phyloP scores from a whole-genome alignment of 2,113 vertebrate genomes.

The Anguilla rostrata region DNA sequence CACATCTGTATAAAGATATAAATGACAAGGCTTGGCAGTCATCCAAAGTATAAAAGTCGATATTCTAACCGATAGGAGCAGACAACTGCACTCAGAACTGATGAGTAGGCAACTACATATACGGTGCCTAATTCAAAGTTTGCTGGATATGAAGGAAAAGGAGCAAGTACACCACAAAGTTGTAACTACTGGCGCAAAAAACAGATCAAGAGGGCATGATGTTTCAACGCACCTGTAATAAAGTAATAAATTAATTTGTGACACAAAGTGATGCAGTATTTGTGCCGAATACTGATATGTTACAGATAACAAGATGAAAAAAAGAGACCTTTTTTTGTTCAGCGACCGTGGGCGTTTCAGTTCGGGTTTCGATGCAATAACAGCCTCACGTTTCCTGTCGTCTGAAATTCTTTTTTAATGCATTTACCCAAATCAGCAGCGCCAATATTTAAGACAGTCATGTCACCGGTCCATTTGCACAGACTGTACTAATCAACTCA shows the following conservation, averaged over 20 bases:
- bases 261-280: too few species aligned
- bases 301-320: conserved; percentile 5
- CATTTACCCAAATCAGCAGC: conserved; percentile 8
- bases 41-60: not conserved
- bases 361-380: conserved; percentile 64
- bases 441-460: not conserved
- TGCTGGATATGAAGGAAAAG: not conserved
- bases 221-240: not conserved
- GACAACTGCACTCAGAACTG: not conserved
- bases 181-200: not conserved
- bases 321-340: conserved; percentile 28
- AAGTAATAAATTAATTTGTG: too few species aligned
- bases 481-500: not conserved
- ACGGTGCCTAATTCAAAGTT: not conserved
- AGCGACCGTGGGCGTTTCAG: conserved; percentile 61
- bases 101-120: not conserved
- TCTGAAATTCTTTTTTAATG: conserved; percentile 59
- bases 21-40: too few species aligned
- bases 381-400: conserved; percentile 75
- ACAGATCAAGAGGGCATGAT: not conserved
- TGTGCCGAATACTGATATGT: too few species aligned
- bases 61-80: not conserved
- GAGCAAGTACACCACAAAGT: not conserved
- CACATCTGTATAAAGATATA: too few species aligned
- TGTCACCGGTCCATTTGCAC: not conserved